Conservation (phyloP, 2,888 invertebrate species). For the Agrochola lota region DNA sequence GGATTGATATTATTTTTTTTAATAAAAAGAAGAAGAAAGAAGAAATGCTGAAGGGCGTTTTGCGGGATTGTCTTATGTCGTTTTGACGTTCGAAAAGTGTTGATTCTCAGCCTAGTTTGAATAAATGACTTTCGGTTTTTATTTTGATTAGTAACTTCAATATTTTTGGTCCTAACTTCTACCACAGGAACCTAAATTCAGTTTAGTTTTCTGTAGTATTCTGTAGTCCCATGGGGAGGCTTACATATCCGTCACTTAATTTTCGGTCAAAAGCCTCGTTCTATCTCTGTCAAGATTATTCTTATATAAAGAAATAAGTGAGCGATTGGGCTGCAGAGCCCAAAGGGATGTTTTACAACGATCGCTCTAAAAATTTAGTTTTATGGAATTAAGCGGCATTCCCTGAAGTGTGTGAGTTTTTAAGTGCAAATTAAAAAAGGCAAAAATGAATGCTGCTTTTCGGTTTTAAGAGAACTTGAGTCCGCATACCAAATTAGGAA, state of each 20-base stretch:
- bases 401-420: not conserved
- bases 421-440: not conserved
- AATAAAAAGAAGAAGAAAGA: too few species aligned
- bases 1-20: too few species aligned
- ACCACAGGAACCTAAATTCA: not conserved
- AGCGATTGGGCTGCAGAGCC: constrained; percentile 52
- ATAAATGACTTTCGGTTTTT: too few species aligned
- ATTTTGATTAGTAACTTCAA: too few species aligned
- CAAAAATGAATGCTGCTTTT: not conserved
- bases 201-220: not conserved
- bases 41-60: too few species aligned
- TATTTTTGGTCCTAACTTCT: too few species aligned
- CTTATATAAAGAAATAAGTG: constrained; percentile 52
- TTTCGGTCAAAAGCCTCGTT: constrained; percentile 29
- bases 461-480: not conserved
- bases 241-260: constrained; percentile 46
- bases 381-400: not conserved
- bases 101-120: too few species aligned
- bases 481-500: not conserved
- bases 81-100: too few species aligned
- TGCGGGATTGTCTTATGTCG: too few species aligned
- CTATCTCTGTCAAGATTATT: constrained; percentile 53
- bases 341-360: constrained; percentile 19
- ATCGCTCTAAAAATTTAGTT: constrained; percentile 42
- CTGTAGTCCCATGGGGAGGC: not conserved